These are phyloP conservation scores for Rattus rattus DNA, from an alignment of 2,113 vertebrate genomes.

Conservation along the genomic window DNA sequence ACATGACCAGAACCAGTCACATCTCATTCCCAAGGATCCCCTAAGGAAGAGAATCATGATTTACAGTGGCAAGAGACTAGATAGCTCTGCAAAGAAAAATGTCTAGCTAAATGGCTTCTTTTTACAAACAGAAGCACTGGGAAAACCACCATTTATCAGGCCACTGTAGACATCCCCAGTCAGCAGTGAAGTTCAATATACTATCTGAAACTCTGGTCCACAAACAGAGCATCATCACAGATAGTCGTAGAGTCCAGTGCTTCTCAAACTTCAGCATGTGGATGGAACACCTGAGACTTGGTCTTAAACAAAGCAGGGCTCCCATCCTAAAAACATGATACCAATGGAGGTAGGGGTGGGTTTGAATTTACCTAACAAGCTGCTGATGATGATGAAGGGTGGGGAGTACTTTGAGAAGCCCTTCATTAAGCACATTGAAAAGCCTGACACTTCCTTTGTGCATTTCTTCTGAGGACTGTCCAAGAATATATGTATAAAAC, in stretches of 20 bases:
- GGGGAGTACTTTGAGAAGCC: not conserved
- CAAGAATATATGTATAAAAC: no score
- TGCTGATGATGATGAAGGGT: not conserved
- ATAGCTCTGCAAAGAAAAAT: not conserved
- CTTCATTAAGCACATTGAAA: not conserved
- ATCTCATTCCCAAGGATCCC: not conserved
- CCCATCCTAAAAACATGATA: not conserved
- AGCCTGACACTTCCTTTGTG: not conserved
- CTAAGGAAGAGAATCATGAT: not conserved
- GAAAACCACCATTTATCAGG: not conserved
- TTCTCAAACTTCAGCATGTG: not conserved
- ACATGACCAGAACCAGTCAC: not conserved
- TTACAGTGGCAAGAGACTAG: not conserved
- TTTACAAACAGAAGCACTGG: not conserved
- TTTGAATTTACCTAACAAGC: not conserved
- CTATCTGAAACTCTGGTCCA: not conserved
- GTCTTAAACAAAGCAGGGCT: not conserved
- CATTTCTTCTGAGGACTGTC: not conserved
- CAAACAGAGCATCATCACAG: not conserved
- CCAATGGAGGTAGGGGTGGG: not conserved
- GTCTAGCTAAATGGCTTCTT: slow-evolving; percentile 38
- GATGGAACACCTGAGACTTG: not conserved
- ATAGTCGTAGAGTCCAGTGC: not conserved
- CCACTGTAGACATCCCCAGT: not conserved
- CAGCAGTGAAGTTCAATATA: not conserved